Base-by-base conservation (phyloP, 2,797 vertebrate species). In the Ptychadena robeensis region DNA sequence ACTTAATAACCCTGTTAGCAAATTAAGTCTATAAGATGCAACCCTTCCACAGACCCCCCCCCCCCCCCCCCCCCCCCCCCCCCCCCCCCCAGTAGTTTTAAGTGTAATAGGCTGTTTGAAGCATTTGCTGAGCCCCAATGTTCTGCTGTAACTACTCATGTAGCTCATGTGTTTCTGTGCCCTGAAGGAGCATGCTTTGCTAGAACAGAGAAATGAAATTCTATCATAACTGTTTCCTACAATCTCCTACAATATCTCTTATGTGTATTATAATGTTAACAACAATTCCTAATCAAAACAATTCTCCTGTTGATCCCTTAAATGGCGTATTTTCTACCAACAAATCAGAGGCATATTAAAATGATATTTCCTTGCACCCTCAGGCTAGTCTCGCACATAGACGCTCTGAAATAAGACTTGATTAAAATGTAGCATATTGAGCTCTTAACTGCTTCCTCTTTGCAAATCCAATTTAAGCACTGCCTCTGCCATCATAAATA, bases 331-430 rank as follows among this genome's bases (percentile, higher is more conserved):
- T 68, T 69, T 25, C 15, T 65, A 27, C 63, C 48, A 63, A 76
- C 48, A 80, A 73, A 84, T 68, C 31, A 69, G 35, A 73, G 25
- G 44, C 69, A 66, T 84, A 84, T 84, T 84, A 84, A 80, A 84
- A 79, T 84, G 40, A 84, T 84, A 80, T 80, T 80, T 84, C 63
- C 77, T 74, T 63, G 35, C 32, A 84, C 68, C 75, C 61, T 73
- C 28, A 37, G 59, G 68, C 30, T 38, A 27, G 53, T 66, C 25
- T 57, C 65, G 48, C 40, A 57, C 18, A 77, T 32, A 59, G 53
- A 35, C 28, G 18, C 38, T 70, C 59, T 18, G 44, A 40, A 77
- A 63, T 15, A 7, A 88, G 83, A 44, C 27, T 74, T 37, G 73
- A 86, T 67, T 53, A 37, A 86, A 81, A 35, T 5, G 81, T 15